Base-by-base conservation (phyloP, 2,113 vertebrate species). In the Puntigrus tetrazona region DNA sequence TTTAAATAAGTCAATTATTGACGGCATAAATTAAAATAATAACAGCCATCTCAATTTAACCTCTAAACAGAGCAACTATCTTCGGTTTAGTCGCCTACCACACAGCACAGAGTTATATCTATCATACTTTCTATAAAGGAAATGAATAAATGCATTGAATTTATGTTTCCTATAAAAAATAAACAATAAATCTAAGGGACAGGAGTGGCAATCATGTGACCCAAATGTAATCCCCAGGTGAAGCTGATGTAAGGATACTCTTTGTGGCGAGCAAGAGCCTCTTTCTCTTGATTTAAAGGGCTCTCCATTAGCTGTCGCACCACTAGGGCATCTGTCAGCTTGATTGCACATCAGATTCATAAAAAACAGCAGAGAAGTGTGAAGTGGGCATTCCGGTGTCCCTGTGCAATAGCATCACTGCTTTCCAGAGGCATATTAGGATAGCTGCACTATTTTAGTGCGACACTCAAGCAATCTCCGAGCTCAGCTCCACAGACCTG, bases 291-390 rank as follows among this genome's bases (percentile, higher is more conserved):
- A 90, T 88, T 86, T 84, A 25, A 83, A 87, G 86, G 89, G 78
- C 90, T 89, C 63, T 90, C 86, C 63, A 78, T 88, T 88, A 90
- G 86, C 87, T 86, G 82, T 86, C 88, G 89, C 74, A 88, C 82
- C 52, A 86, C 59, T 89, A 57, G 87, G 88, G 91, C 82, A 88
- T 91, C 90, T 78, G 83, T 92, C 90, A 89, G 75, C 87, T 92
- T 91, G 91, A 93, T 89, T 92, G 91, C 92, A 93, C 93, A 94
- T 94, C 78, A 81, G 83, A 93, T 90, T 92, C 88, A 91, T 91
- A 92, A 91, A 82, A 89, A 86, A 75, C n/a, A 63, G 52, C 86
- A 41, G 81, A 86, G 86, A 83, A 82, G 80, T 78, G 87, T 91
- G 91, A 57, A 81, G 34, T 74, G 67, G 77, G 84, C 80, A 80